A percentile compares a stretch with the other conserved stretches of the same genome.
Conservation (phyloP, 2,888 invertebrate genomes). For the Megalurothrips usitatus region DNA sequence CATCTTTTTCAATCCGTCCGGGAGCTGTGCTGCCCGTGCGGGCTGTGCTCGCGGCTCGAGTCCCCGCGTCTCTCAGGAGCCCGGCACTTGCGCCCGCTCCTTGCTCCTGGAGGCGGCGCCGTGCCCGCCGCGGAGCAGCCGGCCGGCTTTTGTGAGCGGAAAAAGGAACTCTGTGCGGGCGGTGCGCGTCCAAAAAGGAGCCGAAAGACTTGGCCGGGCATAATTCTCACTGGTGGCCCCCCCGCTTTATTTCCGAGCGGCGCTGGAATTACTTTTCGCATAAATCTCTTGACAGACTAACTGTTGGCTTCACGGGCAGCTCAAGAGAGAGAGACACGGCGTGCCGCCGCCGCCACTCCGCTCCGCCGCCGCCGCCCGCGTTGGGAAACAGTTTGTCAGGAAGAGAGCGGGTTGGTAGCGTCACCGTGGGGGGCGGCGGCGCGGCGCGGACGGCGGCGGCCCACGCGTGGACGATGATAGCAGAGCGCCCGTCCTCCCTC, state of each 20-base stretch:
- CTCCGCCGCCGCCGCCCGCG: not conserved
- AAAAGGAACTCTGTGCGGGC: not conserved
- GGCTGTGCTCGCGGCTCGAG: not conserved
- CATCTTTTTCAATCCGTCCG: too few relatives aligned
- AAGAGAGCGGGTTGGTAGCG: not conserved
- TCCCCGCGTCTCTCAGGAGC: not conserved
- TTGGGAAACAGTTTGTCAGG: too few relatives aligned
- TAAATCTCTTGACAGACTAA: constrained; percentile 25
- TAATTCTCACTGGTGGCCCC: not conserved
- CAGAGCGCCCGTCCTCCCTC: not conserved
- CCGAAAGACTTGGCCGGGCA: not conserved
- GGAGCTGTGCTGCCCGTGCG: not conserved
- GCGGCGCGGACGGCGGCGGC: too few relatives aligned
- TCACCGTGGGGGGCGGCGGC: not conserved
- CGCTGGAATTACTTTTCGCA: constrained; percentile 22
- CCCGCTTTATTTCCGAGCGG: not conserved
- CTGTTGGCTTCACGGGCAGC: constrained; percentile 11
- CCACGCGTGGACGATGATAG: too few relatives aligned
- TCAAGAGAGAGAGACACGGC: not conserved
- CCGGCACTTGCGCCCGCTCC: not conserved
- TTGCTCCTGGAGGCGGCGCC: not conserved
- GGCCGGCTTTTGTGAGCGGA: not conserved
- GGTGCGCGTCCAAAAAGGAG: constrained; percentile 1
- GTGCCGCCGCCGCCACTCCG: not conserved
- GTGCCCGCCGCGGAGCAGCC: not conserved